Percentiles rank a stretch among this genome's conserved stretches.
Conservation (phyloP, 2,888 invertebrate species). For the Calameuta pallipes region DNA sequence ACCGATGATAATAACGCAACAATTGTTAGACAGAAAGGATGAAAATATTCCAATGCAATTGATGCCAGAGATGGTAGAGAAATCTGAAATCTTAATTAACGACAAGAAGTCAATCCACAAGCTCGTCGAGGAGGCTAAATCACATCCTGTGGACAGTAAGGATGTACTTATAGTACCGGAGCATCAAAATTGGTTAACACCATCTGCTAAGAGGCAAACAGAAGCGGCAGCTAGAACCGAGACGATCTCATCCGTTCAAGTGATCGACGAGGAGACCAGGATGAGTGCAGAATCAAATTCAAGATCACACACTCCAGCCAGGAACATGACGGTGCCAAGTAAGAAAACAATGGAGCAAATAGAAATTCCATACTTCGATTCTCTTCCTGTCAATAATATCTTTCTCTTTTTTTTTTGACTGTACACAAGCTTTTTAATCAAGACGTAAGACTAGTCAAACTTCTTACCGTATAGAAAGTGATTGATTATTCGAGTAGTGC, state of each 20-base stretch:
- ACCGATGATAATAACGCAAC: not conserved
- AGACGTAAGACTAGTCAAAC: not conserved
- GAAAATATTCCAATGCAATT: not conserved
- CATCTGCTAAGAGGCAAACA: slow-evolving; percentile 49
- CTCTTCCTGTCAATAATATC: not conserved
- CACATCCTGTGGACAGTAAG: slow-evolving; percentile 34
- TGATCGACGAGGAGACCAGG: slow-evolving; percentile 69
- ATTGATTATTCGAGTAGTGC: not conserved
- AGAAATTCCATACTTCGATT: not conserved
- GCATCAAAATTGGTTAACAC: slow-evolving; percentile 59
- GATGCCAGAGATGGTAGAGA: slow-evolving; percentile 4
- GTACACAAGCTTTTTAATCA: not conserved
- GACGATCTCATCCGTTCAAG: slow-evolving; percentile 61
- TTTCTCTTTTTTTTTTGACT: not conserved
- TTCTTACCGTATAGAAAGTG: not conserved
- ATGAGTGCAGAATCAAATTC: slow-evolving; percentile 68
- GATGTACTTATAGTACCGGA: slow-evolving; percentile 32
- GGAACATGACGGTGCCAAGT: slow-evolving; percentile 58
- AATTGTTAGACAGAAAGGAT: not conserved
- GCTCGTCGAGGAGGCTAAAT: slow-evolving; percentile 29
- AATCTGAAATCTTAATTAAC: slow-evolving; percentile 21
- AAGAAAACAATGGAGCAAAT: slow-evolving; percentile 15
- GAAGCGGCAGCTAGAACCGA: slow-evolving; percentile 41
- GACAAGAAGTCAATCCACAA: slow-evolving; percentile 24
- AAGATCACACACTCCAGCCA: slow-evolving; percentile 63